phyloP scores from a whole-genome alignment of 2,888 invertebrate species.

The Herminia tarsipennalis region DNA sequence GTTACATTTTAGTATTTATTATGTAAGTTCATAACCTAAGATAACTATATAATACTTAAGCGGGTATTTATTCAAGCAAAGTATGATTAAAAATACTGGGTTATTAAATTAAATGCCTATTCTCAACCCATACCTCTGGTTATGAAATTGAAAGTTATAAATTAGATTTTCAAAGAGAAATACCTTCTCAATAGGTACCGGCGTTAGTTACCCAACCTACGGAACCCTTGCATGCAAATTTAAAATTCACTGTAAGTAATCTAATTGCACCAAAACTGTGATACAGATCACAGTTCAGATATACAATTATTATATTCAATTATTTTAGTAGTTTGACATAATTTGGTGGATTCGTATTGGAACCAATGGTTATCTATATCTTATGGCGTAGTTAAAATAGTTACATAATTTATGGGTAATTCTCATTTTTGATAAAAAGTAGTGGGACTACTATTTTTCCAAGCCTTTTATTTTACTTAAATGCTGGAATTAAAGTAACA shows the following conservation, averaged over 20 bases:
- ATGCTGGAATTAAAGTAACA: too few relatives aligned
- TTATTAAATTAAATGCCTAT: neutral
- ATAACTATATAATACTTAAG: neutral
- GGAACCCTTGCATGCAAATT: slow-evolving; percentile 48
- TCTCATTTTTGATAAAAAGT: too few relatives aligned
- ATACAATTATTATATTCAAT: neutral
- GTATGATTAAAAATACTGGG: neutral
- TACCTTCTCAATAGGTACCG: neutral
- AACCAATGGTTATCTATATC: too few relatives aligned
- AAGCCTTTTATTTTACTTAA: too few relatives aligned
- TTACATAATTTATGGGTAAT: too few relatives aligned
- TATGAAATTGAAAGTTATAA: too few relatives aligned
- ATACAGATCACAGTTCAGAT: slow-evolving; percentile 7
- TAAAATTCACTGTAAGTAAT: slow-evolving; percentile 32
- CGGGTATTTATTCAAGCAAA: neutral
- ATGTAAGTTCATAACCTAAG: neutral
- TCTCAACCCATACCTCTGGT: too few relatives aligned
- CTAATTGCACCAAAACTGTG: slow-evolving; percentile 38
- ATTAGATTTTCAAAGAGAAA: too few relatives aligned
- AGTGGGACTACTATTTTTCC: too few relatives aligned
- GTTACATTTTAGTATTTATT: slow-evolving; percentile 9
- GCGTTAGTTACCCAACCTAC: slow-evolving; percentile 22
- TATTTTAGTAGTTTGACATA: too few relatives aligned
- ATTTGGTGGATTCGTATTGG: too few relatives aligned
- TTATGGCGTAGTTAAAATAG: too few relatives aligned